phyloP scores from a whole-genome alignment of 2,888 invertebrate genomes.

The Tenthredo notha region DNA sequence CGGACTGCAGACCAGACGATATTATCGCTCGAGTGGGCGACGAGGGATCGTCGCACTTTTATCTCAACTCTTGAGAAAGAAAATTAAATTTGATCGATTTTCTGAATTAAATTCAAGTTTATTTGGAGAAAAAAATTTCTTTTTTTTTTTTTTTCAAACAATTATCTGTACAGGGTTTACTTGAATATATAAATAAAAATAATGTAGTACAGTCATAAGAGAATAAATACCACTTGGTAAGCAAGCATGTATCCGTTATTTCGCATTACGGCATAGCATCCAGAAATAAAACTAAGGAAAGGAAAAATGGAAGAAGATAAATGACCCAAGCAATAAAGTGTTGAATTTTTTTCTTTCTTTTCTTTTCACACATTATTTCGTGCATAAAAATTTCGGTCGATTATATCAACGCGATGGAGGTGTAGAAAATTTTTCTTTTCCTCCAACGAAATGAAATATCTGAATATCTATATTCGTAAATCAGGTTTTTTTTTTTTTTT shows the following conservation, averaged over 20 bases:
- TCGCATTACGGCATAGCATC: not conserved
- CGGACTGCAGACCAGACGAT: not conserved
- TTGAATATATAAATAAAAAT: not conserved
- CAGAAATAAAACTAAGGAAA: not conserved
- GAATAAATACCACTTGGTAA: not conserved
- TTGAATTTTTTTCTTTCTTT: not conserved
- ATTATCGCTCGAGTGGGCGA: constrained; percentile 40
- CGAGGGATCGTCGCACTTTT: constrained; percentile 14
- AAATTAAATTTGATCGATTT: not conserved
- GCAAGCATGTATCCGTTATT: not conserved
- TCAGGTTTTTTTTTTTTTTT: not conserved
- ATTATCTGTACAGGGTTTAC: not conserved
- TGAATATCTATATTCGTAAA: not conserved
- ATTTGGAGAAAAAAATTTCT: not conserved
- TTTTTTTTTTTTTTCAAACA: not conserved
- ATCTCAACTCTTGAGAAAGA: constrained; percentile 4
- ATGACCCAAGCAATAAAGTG: not conserved
- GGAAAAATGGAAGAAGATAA: constrained; percentile 3
- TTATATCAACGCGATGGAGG: not conserved
- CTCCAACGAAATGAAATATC: not conserved
- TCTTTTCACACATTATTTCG: not conserved
- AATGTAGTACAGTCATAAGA: not conserved
- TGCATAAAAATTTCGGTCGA: not conserved
- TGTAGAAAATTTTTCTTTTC: not conserved
- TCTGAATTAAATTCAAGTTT: not conserved